Percentiles rank a stretch among this genome's conserved stretches.
phyloP scores from a whole-genome alignment of 2,113 vertebrate species.

The Pedionomus torquatus region DNA sequence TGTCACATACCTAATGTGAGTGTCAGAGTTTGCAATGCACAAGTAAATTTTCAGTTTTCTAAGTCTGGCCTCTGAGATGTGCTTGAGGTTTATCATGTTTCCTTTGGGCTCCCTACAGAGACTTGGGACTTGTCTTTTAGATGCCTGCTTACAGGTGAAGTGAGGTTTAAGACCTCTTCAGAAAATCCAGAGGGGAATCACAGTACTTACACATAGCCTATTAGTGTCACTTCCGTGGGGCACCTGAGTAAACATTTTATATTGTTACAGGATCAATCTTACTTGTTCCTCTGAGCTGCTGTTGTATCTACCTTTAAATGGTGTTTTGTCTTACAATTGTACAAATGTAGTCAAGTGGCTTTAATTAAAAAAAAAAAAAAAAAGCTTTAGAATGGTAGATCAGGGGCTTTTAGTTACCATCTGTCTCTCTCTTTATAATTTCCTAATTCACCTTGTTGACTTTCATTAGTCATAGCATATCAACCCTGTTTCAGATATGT shows the following conservation, averaged over 20 bases:
- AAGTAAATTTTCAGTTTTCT: not conserved
- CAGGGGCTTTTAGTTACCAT: not conserved
- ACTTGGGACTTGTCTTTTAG: not conserved
- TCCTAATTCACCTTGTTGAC: not conserved
- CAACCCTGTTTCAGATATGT: rapidly evolving
- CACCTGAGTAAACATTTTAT: not conserved
- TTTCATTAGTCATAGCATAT: not conserved
- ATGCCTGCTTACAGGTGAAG: not conserved
- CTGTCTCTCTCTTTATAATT: not conserved
- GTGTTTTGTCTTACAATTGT: not conserved
- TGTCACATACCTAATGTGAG: not conserved
- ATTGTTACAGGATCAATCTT: not conserved
- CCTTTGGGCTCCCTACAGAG: not conserved
- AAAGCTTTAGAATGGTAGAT: not conserved
- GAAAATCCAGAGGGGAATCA: not conserved
- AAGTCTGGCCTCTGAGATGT: not conserved
- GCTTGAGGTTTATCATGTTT: not conserved
- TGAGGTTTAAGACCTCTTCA: not conserved
- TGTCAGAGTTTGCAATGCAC: not conserved
- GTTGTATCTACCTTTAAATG: rapidly evolving
- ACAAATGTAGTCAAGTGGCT: not conserved
- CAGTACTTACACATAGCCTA: not conserved
- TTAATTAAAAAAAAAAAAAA: not conserved
- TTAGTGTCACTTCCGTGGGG: not conserved
- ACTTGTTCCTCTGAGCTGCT: not conserved